These are phyloP conservation scores for Chionodraco myersi DNA, from an alignment of 2,113 vertebrate species.

Conservation along the genomic window DNA sequence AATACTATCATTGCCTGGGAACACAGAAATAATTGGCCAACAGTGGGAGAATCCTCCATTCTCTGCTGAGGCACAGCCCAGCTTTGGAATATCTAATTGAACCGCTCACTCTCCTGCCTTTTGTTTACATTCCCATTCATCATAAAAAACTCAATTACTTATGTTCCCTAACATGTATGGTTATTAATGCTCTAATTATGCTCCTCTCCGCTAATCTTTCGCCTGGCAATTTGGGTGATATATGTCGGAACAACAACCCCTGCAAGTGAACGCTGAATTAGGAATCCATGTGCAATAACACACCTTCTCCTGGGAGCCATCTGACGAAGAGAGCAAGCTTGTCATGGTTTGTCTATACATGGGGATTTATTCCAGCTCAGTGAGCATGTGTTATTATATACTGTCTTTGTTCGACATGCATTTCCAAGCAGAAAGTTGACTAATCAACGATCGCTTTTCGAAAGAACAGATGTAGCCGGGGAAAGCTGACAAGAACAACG, in stretches of 20 bases:
- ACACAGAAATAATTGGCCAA: slow-evolving; percentile 78
- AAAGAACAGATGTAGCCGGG: slow-evolving; percentile 38
- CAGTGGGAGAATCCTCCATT: slow-evolving; percentile 60
- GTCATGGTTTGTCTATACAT: slow-evolving; percentile 63
- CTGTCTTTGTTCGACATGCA: slow-evolving; percentile 47
- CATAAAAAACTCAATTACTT: slow-evolving; percentile 68
- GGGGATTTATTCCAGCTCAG: slow-evolving; percentile 56
- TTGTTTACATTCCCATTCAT: slow-evolving; percentile 74
- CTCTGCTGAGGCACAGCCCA: slow-evolving; percentile 51
- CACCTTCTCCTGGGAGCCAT: slow-evolving; percentile 68
- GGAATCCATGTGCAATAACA: slow-evolving; percentile 53
- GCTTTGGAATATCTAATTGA: slow-evolving; percentile 60
- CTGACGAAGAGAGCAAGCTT: slow-evolving; percentile 48
- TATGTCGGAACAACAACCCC: slow-evolving; percentile 62
- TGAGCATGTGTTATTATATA: slow-evolving; percentile 50
- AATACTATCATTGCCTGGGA: slow-evolving; percentile 68
- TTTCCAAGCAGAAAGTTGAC: slow-evolving; percentile 52
- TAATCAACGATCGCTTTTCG: slow-evolving; percentile 37
- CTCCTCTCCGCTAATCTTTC: slow-evolving; percentile 68
- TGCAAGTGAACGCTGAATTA: slow-evolving; percentile 57
- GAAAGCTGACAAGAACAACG: slow-evolving; percentile 16
- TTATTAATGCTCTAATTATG: slow-evolving; percentile 82
- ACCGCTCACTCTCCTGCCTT: slow-evolving; percentile 62
- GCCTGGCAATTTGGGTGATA: slow-evolving; percentile 69
- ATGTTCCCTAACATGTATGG: slow-evolving; percentile 71